Evolutionary conservation across 2,888 invertebrate genomes (phyloP).

Genomic region (Apamea sordens): DNA sequence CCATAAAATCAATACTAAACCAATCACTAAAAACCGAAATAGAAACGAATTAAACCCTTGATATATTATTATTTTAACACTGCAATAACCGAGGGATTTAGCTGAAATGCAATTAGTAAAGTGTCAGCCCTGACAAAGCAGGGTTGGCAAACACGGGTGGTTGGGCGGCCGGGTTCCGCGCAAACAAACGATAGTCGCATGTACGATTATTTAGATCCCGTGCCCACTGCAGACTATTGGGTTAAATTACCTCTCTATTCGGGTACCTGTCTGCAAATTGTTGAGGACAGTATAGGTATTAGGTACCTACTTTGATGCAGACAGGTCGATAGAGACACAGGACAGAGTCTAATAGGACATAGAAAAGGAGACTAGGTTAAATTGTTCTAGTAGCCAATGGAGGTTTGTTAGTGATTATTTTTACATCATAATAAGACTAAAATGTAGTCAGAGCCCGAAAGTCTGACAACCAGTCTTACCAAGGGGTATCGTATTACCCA

Average conservation of each 20-base stretch:
- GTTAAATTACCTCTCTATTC: conserved; percentile 31
- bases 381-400: too few species aligned
- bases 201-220: conserved; percentile 36
- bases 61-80: conserved; percentile 53
- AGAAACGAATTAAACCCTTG: conserved; percentile 30
- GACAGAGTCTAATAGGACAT: too few species aligned
- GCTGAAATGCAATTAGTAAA: conserved; percentile 62
- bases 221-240: conserved; percentile 21
- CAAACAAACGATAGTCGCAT: conserved; percentile 27
- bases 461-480: too few species aligned
- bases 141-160: conserved; percentile 44
- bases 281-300: not conserved
- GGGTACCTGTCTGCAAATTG: conserved; percentile 24
- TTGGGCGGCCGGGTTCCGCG: conserved; percentile 8
- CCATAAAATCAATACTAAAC: conserved; percentile 13
- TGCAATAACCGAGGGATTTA: conserved; percentile 44
- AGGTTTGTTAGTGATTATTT: too few species aligned
- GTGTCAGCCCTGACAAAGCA: conserved; percentile 57
- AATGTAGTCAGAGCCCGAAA: too few species aligned
- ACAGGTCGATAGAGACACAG: not conserved
- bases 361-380: not conserved
- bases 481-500: too few species aligned
- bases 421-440: too few species aligned
- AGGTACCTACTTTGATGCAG: not conserved
- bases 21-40: conserved; percentile 37